Evolutionary conservation across 2,113 vertebrate species (phyloP).

Genomic region (Tragelaphus buxtoni): DNA sequence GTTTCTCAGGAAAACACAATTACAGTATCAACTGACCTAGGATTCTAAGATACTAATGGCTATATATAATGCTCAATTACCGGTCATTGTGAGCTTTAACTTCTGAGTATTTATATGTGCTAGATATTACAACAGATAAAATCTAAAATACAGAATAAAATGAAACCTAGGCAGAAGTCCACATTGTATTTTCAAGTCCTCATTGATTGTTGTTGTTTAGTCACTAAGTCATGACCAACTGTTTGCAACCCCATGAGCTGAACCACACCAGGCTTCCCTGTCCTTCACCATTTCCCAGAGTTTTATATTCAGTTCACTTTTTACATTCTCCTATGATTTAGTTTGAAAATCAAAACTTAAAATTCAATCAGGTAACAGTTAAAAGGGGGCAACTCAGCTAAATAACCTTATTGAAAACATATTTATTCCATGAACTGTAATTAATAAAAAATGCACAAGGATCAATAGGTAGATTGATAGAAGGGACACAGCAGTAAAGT

Average conservation of each 20-base stretch:
- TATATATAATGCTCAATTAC: not conserved
- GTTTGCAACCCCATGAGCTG: not conserved
- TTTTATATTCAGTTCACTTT: not conserved
- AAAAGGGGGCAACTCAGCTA: not conserved
- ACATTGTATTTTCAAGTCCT: not conserved
- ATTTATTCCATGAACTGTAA: not conserved
- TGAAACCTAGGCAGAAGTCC: not conserved
- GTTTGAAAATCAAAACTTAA: constrained; percentile 33
- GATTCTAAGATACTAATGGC: not conserved
- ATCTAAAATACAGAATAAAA: not conserved
- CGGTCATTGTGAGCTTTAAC: not conserved
- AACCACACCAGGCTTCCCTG: not conserved
- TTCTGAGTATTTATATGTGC: not conserved
- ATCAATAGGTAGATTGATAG: not conserved
- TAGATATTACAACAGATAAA: not conserved
- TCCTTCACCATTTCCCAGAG: not conserved
- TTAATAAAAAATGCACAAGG: not conserved
- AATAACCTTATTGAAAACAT: not conserved
- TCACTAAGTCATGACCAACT: not conserved
- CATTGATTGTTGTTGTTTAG: not conserved
- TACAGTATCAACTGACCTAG: not conserved
- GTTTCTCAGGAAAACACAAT: not conserved
- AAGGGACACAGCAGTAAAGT: not conserved
- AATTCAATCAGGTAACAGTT: not conserved
- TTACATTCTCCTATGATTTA: constrained; percentile 11